Conservation (phyloP, 1,140 invertebrate genomes). For the Ceratitis capitata region DNA sequence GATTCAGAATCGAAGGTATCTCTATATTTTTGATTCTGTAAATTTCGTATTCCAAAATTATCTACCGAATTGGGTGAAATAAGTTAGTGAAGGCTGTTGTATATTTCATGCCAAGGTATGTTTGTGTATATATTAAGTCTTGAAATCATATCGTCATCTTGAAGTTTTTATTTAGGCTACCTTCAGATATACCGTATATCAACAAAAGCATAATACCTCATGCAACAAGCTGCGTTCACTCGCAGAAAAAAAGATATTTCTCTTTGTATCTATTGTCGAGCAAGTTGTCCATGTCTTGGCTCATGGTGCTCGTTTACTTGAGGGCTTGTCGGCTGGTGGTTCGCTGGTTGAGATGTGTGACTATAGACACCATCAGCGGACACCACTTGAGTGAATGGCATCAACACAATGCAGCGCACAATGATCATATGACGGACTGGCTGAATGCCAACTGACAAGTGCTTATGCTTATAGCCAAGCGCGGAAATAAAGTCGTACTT, state of each 20-base stretch:
- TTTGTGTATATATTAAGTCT: too few relatives aligned
- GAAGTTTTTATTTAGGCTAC: too few relatives aligned
- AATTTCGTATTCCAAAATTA: too few relatives aligned
- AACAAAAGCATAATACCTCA: too few relatives aligned
- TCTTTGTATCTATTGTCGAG: conserved; percentile 8
- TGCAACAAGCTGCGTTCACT: too few relatives aligned
- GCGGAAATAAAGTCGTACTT: conserved; percentile 35
- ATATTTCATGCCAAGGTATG: too few relatives aligned
- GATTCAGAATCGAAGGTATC: too few relatives aligned
- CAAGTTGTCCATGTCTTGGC: background rate
- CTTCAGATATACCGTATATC: too few relatives aligned
- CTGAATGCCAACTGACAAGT: conserved; percentile 13
- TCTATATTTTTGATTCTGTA: too few relatives aligned
- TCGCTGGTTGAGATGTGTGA: conserved; percentile 17
- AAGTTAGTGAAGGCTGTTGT: too few relatives aligned
- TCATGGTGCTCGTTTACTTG: background rate
- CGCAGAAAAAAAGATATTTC: background rate
- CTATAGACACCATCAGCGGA: conserved; percentile 1
- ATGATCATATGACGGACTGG: background rate
- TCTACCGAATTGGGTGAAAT: too few relatives aligned
- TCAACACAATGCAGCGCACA: background rate
- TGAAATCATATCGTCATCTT: too few relatives aligned
- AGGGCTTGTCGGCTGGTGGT: background rate
- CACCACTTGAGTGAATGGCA: conserved; percentile 33
- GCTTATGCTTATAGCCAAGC: conserved; percentile 28